These are phyloP conservation scores for Cynopterus brachyotis DNA, from an alignment of 2,113 vertebrate genomes.

Conservation along the genomic window DNA sequence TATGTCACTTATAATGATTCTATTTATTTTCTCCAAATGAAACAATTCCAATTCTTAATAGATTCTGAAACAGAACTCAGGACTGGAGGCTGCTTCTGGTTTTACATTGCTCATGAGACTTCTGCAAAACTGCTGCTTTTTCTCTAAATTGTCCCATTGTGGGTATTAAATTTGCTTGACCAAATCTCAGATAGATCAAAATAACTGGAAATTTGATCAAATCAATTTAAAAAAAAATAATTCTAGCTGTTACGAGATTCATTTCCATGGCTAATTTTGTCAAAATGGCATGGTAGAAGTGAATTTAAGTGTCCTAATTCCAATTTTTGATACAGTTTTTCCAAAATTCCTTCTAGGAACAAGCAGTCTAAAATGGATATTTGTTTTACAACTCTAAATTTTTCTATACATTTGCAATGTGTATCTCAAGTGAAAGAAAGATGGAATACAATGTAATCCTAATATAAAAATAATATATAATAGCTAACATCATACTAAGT, in stretches of 20 bases:
- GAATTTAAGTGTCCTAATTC: neutral
- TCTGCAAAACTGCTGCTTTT: neutral
- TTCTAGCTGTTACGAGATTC: neutral
- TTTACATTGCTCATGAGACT: neutral
- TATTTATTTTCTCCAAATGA: constrained; percentile 6
- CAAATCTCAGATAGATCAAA: neutral
- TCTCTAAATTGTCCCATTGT: neutral
- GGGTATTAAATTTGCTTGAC: neutral
- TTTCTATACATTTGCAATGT: neutral
- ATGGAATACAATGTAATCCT: neutral
- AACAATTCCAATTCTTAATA: neutral
- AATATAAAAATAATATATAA: neutral
- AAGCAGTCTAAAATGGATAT: neutral
- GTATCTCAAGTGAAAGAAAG: neutral
- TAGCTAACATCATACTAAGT: neutral
- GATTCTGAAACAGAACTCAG: neutral
- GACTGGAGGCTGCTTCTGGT: neutral
- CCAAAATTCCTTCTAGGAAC: constrained; percentile 6
- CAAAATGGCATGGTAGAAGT: neutral
- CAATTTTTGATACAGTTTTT: neutral
- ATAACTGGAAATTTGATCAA: neutral
- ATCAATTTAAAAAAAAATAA: constrained; percentile 9
- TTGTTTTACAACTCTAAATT: constrained; percentile 9
- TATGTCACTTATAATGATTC: neutral
- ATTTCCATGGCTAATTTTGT: neutral